phyloP scores from a whole-genome alignment of 2,113 vertebrate species.

The Forbesichthys agassizii region DNA sequence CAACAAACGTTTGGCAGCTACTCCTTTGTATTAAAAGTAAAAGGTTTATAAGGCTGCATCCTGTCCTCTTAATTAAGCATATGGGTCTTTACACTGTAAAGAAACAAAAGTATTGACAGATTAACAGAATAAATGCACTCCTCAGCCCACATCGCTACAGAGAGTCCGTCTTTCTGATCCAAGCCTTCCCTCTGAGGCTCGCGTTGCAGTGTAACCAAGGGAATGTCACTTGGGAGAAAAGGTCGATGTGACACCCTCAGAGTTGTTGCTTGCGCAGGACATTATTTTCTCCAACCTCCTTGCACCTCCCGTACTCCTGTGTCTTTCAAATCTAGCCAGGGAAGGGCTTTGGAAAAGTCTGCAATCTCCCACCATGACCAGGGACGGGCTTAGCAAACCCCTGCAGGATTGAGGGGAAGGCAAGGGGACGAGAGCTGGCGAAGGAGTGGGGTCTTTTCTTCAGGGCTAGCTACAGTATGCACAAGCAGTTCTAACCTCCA shows the following conservation, averaged over 20 bases:
- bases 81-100: conserved; percentile 24
- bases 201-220: conserved; percentile 14
- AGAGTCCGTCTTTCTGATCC: conserved; percentile 8
- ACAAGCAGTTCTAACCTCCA: conserved; percentile 38
- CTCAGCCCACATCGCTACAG: conserved; percentile 6
- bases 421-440: conserved; percentile 47
- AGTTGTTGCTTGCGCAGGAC: conserved; percentile 37
- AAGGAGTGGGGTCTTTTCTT: conserved; percentile 46
- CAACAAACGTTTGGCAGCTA: not conserved
- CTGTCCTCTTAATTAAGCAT: not conserved
- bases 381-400: conserved; percentile 70
- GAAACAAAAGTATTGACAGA: conserved; percentile 15
- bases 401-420: conserved; percentile 55
- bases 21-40: conserved; percentile 10
- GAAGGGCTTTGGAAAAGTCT: conserved; percentile 61
- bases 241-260: conserved; percentile 37
- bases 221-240: conserved; percentile 25
- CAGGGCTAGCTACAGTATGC: conserved; percentile 38
- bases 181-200: not conserved
- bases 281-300: conserved; percentile 56
- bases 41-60: not conserved
- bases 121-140: not conserved
- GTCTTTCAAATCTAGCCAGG: conserved; percentile 75
- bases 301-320: conserved; percentile 47
- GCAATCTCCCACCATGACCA: conserved; percentile 65